phyloP scores from a whole-genome alignment of 2,888 invertebrate species.

The Pemphredon lugubris region DNA sequence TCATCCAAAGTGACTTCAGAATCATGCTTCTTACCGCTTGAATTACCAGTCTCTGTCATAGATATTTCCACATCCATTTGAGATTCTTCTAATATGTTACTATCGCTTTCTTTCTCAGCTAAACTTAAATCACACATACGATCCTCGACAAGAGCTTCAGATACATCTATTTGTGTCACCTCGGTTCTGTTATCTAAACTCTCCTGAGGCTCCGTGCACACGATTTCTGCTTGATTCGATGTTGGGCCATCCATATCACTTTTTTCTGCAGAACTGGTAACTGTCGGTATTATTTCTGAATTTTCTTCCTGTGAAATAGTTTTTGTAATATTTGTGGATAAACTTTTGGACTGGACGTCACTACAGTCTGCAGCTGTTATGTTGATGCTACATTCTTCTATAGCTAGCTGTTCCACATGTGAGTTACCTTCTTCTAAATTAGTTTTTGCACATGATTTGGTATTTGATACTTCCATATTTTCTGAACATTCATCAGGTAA shows the following conservation, averaged over 20 bases:
- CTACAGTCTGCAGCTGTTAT: neutral
- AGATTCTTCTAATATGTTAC: neutral
- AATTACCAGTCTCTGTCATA: constrained; percentile 11
- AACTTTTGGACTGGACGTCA: constrained; percentile 7
- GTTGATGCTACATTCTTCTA: constrained; percentile 18
- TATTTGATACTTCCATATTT: constrained; percentile 5
- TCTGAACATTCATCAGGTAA: constrained; percentile 9
- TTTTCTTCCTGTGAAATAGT: constrained; percentile 25
- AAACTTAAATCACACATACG: neutral
- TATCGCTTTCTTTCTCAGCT: constrained; percentile 14
- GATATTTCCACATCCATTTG: constrained; percentile 5
- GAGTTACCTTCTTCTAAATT: constrained; percentile 20
- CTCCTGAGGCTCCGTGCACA: constrained; percentile 15
- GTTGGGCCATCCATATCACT: neutral
- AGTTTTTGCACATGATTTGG: constrained; percentile 4
- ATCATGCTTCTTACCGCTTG: constrained; percentile 27
- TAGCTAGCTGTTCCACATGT: neutral
- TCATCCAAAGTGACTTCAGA: constrained; percentile 36
- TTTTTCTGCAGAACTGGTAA: constrained; percentile 3
- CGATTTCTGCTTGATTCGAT: neutral
- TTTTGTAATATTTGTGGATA: constrained; percentile 9
- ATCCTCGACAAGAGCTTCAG: constrained; percentile 1
- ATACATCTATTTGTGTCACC: neutral
- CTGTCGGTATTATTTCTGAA: neutral
- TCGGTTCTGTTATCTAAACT: neutral